Evolutionary conservation across 2,113 vertebrate genomes (phyloP), one percentile per base, ranked within the genome.

Genomic region (Archilochus colubris): DNA sequence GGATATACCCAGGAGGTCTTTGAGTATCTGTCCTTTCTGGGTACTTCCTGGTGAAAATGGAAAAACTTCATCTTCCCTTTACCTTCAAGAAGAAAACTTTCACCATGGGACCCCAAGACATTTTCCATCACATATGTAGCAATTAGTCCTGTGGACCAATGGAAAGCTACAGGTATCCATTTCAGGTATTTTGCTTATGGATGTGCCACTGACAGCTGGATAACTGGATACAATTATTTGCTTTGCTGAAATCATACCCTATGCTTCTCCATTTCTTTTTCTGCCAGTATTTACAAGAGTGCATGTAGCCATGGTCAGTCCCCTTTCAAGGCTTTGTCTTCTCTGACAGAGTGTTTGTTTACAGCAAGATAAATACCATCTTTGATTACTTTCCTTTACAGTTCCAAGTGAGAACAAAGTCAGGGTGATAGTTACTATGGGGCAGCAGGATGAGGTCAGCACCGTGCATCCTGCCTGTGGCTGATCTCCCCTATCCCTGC

Each of bases 311-410:
- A 67, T 18, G 31, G 64, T 44, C 68, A 40, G 30, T 63, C 17
- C 33, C 5, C 11, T 78, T 83, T 38, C 57, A 81, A 89, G 53
- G 25, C 40, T 89, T 83, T 77, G 15, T 86, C 67, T 91, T 72
- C 43, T 78, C 36, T 78, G 68, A 50, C 16, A 50, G n/a, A 33
- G 51, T 23, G 28, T 95, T 64, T 80, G 24, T 69, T 86, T 72
- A 64, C 27, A 89, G 50, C 53, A 91, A 82, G 38, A 85, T 73
- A 85, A 89, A 69, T 69, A 63, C 23, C 16, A 46, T 70, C 10
- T 57, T 31, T 44, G 51, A 74, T 88, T 82, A 80, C 91, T 91
- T 96, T 85, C 18, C 67, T 88, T 94, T 70, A 63, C 36, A 82
- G 1, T 59, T 38, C n/a, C 53, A 59, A 48, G 38, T 80, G 91